Evolutionary conservation across 2,888 invertebrate species (phyloP).

Genomic region (Luffia ferchaultella): DNA sequence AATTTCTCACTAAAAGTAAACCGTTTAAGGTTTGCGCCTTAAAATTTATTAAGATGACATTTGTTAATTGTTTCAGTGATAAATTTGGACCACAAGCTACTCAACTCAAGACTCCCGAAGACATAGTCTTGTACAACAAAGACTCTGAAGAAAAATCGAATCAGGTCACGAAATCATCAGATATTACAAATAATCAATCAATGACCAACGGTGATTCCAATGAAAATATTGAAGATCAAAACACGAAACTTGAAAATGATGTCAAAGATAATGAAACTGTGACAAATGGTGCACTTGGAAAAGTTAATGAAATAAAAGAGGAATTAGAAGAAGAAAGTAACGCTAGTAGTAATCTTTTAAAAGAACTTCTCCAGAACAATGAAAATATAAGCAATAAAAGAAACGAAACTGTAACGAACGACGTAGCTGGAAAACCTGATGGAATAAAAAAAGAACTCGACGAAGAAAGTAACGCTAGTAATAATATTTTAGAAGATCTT

Average conservation of each 20-base stretch:
- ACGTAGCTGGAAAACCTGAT: conserved; percentile 4
- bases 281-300: neutral
- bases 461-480: conserved; percentile 2
- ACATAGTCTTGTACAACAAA: conserved; percentile 18
- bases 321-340: conserved; percentile 14
- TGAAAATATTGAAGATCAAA: neutral
- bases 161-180: too few species aligned
- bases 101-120: conserved; percentile 24
- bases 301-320: conserved; percentile 16
- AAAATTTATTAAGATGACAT: too few species aligned
- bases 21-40: too few species aligned
- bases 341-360: too few species aligned
- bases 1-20: too few species aligned
- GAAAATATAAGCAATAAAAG: neutral
- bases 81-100: conserved; percentile 26
- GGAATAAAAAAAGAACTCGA: conserved; percentile 19
- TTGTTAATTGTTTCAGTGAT: conserved; percentile 25
- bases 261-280: neutral
- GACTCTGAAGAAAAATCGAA: conserved; percentile 5
- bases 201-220: too few species aligned
- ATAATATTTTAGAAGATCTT: too few species aligned
- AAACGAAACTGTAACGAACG: conserved; percentile 6
- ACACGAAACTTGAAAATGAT: neutral
- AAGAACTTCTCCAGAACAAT: conserved; percentile 1
- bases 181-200: too few species aligned